Base-by-base conservation (phyloP, 2,888 invertebrate genomes). In the Sthenelais limicola region DNA sequence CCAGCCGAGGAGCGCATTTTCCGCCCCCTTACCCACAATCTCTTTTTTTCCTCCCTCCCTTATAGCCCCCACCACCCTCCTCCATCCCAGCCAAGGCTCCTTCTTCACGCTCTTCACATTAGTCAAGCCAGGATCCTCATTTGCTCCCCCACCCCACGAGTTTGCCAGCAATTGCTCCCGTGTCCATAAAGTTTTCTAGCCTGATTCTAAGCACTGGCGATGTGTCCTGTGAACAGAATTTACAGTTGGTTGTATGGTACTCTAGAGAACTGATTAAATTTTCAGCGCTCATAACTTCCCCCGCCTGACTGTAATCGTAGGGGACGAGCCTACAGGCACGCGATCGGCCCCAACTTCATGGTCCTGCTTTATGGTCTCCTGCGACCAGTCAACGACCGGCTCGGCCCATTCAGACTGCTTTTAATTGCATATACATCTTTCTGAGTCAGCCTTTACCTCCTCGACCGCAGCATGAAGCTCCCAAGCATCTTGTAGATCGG, bases 361-460 rank as follows among this genome's bases (percentile, higher is more conserved):
- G 48, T 24, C 48, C 30, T 21, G 48, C 32, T 67, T 67, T 67
- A 67, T 67, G 67, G 67, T 67, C 67, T 26, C 48, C 15, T 35
- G 67, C 48, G 67, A 62, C 62, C 62, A 62, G 62, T 62, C 62
- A 62, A 21, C 62, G 62, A 4, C 38, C 62, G 43, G 62, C 62
- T 62, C 24, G 38, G 62, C 62, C 62, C 62, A 62, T 62, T 62
- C 62, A 38, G 38, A 38, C 62, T 38, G 62, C 62, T 62, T 62
- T n/a, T 62, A 62, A 62, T 62, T 62, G 62, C 62, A 62, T 62
- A 62, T 62, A 62, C 62, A 62, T 62, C 62, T 62, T 62, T 62
- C 62, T 62, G 62, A 62, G 62, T 28, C 62, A 24, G 62, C 43
- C 62, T 62, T n/a, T 62, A 62, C 38, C 62, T 62, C 62, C 24